phyloP scores from a whole-genome alignment of 64 coral and sea anemone genomes.

The Dendronephthya gigantea region DNA sequence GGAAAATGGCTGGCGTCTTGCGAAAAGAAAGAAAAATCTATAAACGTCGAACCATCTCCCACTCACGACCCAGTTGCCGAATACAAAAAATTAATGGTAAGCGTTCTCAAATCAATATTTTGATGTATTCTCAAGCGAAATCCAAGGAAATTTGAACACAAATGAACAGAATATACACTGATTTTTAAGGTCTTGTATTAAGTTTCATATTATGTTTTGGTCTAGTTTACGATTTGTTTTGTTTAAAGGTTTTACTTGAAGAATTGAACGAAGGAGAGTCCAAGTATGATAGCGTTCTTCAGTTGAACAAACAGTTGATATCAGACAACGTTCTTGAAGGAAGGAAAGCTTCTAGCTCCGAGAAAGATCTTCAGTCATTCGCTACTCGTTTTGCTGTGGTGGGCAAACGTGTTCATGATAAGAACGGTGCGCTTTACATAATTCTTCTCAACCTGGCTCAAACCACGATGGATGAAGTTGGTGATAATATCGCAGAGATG shows the following conservation, averaged over 20 bases:
- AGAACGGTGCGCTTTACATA: not conserved
- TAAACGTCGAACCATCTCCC: not conserved
- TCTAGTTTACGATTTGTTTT: not conserved
- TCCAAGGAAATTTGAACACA: too few relatives aligned
- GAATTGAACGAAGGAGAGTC: not conserved
- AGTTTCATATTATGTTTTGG: not conserved
- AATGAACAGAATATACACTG: too few relatives aligned
- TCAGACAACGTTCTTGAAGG: not conserved
- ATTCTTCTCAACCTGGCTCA: not conserved
- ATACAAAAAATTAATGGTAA: not conserved
- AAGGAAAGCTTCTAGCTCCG: not conserved
- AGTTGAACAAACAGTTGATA: not conserved
- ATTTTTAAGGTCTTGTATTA: too few relatives aligned
- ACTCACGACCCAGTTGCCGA: not conserved
- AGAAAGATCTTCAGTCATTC: not conserved
- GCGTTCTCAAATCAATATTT: too few relatives aligned
- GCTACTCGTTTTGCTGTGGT: not conserved
- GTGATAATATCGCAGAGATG: not conserved
- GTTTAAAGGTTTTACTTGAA: not conserved
- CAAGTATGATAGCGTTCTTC: not conserved
- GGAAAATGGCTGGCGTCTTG: not conserved
- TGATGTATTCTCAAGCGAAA: too few relatives aligned
- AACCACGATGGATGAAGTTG: not conserved
- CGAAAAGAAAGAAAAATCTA: conserved; percentile 4
- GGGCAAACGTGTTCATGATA: not conserved